A percentile compares a stretch with the other conserved stretches of the same genome.
Evolutionary conservation across 1,140 invertebrate genomes (phyloP).

Genomic region (Trichoplusia ni): DNA sequence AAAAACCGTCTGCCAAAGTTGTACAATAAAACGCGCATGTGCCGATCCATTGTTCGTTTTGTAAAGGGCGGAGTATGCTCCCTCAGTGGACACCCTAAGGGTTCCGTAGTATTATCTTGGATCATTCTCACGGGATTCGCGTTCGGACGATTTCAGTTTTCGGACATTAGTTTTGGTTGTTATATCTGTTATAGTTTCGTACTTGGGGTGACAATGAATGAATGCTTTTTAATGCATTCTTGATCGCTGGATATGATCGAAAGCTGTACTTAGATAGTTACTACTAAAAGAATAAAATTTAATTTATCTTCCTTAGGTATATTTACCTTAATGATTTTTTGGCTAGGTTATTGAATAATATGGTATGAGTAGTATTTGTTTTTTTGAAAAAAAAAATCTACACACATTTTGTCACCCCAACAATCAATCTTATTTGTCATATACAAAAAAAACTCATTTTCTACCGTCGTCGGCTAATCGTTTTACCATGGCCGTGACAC

Average conservation of each 20-base stretch:
- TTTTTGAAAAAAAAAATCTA: no score
- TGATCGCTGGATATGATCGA: no score
- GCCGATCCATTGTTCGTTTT: constrained; percentile 52
- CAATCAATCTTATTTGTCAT: constrained; percentile 54
- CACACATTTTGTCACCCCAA: not conserved
- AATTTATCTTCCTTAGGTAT: no score
- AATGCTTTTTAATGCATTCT: not conserved
- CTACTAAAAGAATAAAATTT: no score
- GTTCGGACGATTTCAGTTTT: constrained; percentile 7
- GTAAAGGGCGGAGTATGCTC: constrained; percentile 34
- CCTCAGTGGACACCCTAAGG: constrained; percentile 46
- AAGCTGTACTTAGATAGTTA: no score
- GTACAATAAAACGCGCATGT: constrained; percentile 51
- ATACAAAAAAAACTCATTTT: constrained; percentile 52
- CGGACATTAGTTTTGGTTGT: constrained; percentile 27
- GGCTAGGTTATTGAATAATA: no score
- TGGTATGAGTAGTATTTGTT: no score
- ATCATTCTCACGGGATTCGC: constrained; percentile 50
- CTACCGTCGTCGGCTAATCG: constrained; percentile 50
- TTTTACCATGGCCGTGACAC: constrained; percentile 38
- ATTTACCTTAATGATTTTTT: no score
- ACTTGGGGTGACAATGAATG: not conserved
- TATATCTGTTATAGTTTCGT: not conserved
- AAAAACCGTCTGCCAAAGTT: constrained; percentile 44
- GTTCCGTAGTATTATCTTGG: constrained; percentile 44